Base-by-base conservation (phyloP, 2,888 invertebrate genomes). In the Merodon equestris region DNA sequence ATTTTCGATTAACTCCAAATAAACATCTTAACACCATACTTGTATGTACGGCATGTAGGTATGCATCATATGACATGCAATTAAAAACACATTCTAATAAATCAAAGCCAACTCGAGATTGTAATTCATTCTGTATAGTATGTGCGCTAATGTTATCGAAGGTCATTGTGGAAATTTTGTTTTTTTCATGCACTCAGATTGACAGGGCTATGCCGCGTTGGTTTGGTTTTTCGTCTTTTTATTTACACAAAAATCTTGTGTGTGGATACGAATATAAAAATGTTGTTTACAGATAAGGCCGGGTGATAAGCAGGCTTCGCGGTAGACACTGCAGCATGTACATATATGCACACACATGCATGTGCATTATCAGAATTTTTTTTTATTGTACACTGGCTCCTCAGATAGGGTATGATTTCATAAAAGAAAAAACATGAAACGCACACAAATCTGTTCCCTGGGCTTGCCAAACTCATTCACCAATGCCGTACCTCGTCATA, bases 341-440 rank as follows among this genome's bases (percentile, higher is more conserved):
- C 51, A 51, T n/a, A n/a, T n/a, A 27, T 66, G 67, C 42, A 64
- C 63, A 73, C 77, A 73, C 18, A 60, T 70, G 68, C 74, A 79
- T 79, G 68, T 79, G 79, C 79, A 79, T 63, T 79, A 79, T 79
- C 79, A 79, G 74, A 48, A 40, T 12, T 54, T 42, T 47, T 27
- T 57, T 47, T 40, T 40, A 7, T 27, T 27, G 27, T 45, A 42
- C 7, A 17, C 19, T 64, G 9, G 3, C n/a, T n/a, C n/a, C n/a
- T n/a, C n/a, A 44, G 14, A 51, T 67, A 67, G 60, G 50, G 51
- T 70, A 18, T 9, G 42, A n/a, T 50, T 0, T n/a, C 15, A 5
- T 27, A 27, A 7, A 27, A 27, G 27, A 27, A 27, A 2, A 4
- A 2, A 27, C 7, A 27, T 9, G 1, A 9, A n/a, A 48, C 19